Conservation (phyloP, 2,113 vertebrate species). For the Isichthys henryi region DNA sequence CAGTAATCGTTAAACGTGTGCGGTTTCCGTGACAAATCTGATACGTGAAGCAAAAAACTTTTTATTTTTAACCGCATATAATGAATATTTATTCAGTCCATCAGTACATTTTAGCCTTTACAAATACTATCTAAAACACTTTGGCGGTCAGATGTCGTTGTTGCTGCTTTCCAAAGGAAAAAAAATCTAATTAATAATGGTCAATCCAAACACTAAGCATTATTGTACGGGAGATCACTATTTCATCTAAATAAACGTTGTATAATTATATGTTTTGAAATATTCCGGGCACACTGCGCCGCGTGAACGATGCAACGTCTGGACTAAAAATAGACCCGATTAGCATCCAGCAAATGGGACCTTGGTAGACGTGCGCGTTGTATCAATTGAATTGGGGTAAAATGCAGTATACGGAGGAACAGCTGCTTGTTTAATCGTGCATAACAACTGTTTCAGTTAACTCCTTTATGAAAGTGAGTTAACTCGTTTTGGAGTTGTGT, state of each 20-base stretch:
- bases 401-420: background rate
- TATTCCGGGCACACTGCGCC: background rate
- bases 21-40: background rate
- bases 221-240: background rate
- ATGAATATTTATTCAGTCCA: conserved; percentile 6
- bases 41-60: background rate
- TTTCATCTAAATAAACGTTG: background rate
- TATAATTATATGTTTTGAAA: background rate
- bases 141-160: background rate
- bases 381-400: background rate
- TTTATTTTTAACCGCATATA: background rate
- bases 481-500: background rate
- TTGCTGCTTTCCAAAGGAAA: background rate
- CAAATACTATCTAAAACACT: background rate
- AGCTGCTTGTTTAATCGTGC: background rate
- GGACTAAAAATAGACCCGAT: conserved; percentile 14
- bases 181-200: background rate
- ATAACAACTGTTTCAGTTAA: background rate
- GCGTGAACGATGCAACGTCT: background rate
- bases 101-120: background rate
- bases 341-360: background rate
- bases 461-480: background rate
- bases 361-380: background rate
- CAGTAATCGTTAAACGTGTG: background rate
- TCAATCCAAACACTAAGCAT: background rate